Percentiles rank a stretch among this genome's conserved stretches.
These are phyloP conservation scores for Drosophila nigritarsus DNA, from an alignment of 2,888 invertebrate species.

Conservation along the genomic window DNA sequence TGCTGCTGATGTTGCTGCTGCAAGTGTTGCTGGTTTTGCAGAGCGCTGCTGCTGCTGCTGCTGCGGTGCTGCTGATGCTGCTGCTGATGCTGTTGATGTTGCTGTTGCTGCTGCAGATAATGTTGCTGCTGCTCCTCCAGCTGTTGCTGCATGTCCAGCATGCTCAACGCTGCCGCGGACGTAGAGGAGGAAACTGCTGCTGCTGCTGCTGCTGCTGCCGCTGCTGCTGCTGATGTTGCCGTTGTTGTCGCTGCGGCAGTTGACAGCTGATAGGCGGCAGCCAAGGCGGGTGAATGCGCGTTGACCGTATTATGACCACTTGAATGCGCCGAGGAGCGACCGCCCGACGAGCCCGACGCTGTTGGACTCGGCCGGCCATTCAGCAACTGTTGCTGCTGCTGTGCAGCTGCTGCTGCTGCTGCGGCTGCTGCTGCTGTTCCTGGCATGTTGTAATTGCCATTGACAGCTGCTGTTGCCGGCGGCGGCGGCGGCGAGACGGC, in stretches of 20 bases:
- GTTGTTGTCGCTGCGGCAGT: conserved; percentile 52
- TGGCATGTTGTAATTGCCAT: conserved; percentile 47
- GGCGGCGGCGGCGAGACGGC: conserved; percentile 64
- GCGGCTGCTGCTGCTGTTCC: conserved; percentile 51
- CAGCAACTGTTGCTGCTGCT: conserved; percentile 63
- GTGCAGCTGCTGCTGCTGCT: conserved; percentile 37
- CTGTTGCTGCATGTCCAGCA: conserved; percentile 77
- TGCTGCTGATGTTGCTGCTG: conserved; percentile 50
- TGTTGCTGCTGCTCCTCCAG: conserved; percentile 59
- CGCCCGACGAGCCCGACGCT: conserved; percentile 79
- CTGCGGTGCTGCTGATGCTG: conserved; percentile 51
- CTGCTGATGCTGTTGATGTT: conserved; percentile 52
- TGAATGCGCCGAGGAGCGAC: conserved; percentile 83
- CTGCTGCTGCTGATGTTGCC: conserved; percentile 52
- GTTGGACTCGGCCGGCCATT: conserved; percentile 82
- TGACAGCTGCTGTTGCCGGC: conserved; percentile 36
- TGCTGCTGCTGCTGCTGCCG: conserved; percentile 50
- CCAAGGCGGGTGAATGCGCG: conserved; percentile 82
- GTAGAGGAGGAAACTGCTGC: conserved; percentile 32
- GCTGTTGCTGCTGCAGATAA: conserved; percentile 39
- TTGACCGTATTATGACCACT: conserved; percentile 74
- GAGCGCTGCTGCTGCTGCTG: conserved; percentile 53
- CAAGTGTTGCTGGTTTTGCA: conserved; percentile 46
- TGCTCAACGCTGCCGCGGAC: conserved; percentile 64
- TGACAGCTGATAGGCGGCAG: conserved; percentile 70